phyloP scores from a whole-genome alignment of 2,888 invertebrate species.

The Ypsolopha scabrella region DNA sequence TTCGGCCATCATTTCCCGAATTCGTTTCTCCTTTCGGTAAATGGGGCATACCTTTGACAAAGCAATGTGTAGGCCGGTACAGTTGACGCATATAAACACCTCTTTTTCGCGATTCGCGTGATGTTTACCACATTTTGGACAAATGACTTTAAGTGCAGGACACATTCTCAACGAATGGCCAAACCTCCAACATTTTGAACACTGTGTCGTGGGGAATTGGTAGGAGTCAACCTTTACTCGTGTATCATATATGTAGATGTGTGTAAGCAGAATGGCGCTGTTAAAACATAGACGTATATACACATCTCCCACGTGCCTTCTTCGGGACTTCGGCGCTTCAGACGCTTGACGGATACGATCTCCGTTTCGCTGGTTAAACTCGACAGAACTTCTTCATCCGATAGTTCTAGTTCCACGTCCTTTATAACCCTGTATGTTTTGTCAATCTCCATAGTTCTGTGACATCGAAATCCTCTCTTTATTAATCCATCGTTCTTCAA shows the following conservation, averaged over 20 bases:
- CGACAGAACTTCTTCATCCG: conserved; percentile 6
- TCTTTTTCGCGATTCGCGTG: conserved; percentile 12
- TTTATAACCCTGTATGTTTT: conserved; percentile 8
- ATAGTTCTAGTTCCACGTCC: conserved; percentile 9
- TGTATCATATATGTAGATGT: neutral
- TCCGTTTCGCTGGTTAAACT: neutral
- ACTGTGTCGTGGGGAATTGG: conserved; percentile 14
- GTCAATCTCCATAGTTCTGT: conserved; percentile 7
- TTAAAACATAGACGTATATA: neutral
- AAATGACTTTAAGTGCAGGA: neutral
- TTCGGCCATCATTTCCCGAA: conserved; percentile 12
- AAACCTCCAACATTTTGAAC: conserved; percentile 12
- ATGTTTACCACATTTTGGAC: neutral
- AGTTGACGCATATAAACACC: conserved; percentile 12
- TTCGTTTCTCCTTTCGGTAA: conserved; percentile 11
- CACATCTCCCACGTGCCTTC: neutral
- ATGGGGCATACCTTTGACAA: conserved; percentile 11
- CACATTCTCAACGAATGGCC: conserved; percentile 8
- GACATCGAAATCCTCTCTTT: conserved; percentile 5
- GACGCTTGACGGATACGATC: conserved; percentile 6
- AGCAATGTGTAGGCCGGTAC: conserved; percentile 13
- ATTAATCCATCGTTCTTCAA: neutral
- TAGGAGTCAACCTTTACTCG: conserved; percentile 5
- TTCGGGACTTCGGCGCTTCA: conserved; percentile 4
- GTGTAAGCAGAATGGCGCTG: neutral